Base-by-base conservation (phyloP, 1,140 invertebrate species). In the Sarcophaga bullata region DNA sequence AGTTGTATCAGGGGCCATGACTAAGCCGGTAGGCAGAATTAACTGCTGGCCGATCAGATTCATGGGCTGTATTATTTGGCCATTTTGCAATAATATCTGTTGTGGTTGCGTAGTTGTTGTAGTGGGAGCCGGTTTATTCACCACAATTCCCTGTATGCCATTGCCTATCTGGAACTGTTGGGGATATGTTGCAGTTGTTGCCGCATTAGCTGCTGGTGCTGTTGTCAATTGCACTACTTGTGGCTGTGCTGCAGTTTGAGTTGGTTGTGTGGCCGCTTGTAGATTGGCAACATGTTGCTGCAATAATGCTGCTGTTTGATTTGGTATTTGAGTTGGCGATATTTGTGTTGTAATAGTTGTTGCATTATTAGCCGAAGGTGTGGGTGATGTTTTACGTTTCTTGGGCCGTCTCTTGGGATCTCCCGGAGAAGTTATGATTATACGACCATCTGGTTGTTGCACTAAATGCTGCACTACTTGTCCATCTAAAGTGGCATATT, bases 11-110 rank as follows among this genome's bases (percentile, higher is more conserved):
- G 94, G 92, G 37, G 95, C 93, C 6, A 95, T 93, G 73, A 95
- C 92, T 92, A 96, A 93, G 84, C 95, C 92, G 1, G 95, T 95
- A 6, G 95, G 95, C 73, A 96, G 93, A 75, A 96, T 94, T 85
- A 96, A 94, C 86, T 96, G 95, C 86, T 96, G 95, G 5, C 94
- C 94, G 85, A 95, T 95, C 46, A 95, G 92, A 91, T 96, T 96
- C 15, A 96, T 94, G 1, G 95, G 95, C 87, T 96, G 95, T 46
- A 93, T 81, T 13, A 90, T 87, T 80, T 89, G 87, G 0, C 89
- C 89, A 37, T 90, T 90, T 81, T 90, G 89, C 0, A 95, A 90
- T 48, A 96, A 89, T 89, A 96, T 95, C 47, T 96, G 95, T 37
- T 95, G 91, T 46, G 94, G 93, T 84, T 95, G 95, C 0, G 94